These are phyloP conservation scores for Plebejus argus DNA, from an alignment of 2,888 invertebrate genomes.

Conservation along the genomic window DNA sequence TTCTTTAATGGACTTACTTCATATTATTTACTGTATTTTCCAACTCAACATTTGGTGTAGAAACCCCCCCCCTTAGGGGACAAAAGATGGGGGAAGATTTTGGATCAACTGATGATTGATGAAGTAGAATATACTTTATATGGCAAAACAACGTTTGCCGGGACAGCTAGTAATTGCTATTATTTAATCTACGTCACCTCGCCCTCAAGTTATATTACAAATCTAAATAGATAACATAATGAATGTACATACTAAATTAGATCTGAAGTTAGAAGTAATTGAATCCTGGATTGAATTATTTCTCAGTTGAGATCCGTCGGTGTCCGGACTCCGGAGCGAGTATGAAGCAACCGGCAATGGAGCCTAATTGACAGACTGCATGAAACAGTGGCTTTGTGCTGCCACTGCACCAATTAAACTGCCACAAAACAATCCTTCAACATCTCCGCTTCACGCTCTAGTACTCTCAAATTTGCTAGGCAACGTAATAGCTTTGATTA, in stretches of 20 bases:
- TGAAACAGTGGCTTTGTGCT: constrained; percentile 53
- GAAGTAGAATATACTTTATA: no score
- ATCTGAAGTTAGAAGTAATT: not conserved
- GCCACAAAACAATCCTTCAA: constrained; percentile 53
- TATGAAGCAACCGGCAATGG: constrained; percentile 56
- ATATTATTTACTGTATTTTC: no score
- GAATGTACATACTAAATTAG: not conserved
- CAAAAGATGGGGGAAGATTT: no score
- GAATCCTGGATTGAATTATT: not conserved
- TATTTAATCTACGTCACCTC: no score
- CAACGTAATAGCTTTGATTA: constrained; percentile 34
- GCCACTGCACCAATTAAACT: constrained; percentile 64
- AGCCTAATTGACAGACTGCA: constrained; percentile 67
- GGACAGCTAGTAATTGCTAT: no score
- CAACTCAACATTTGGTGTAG: no score
- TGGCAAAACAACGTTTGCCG: no score
- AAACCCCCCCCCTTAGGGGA: no score
- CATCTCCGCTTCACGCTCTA: constrained; percentile 39
- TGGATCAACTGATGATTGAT: no score
- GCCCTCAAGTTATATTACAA: not conserved
- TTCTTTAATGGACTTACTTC: no score
- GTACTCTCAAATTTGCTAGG: constrained; percentile 34
- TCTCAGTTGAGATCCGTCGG: not conserved
- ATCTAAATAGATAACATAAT: not conserved
- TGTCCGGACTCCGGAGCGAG: constrained; percentile 37